Evolutionary conservation across 2,888 invertebrate species (phyloP).

Genomic region (Marronus borbonicus): DNA sequence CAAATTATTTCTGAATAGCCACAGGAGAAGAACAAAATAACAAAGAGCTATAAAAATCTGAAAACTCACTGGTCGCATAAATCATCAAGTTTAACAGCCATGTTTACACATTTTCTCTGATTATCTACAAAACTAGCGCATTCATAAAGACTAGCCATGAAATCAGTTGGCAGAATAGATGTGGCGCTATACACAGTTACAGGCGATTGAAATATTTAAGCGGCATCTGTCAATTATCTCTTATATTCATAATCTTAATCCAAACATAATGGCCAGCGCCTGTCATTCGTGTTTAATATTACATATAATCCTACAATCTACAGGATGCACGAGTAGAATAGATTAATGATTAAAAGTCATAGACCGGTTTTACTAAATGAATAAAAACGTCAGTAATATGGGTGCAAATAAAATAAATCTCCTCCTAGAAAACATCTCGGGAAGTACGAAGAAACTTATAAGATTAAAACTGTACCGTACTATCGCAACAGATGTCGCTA

Average conservation of each 20-base stretch:
- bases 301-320: constrained; percentile 9
- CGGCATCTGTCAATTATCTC: constrained; percentile 13
- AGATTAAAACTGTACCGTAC: no score
- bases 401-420: constrained; percentile 1
- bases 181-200: neutral
- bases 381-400: neutral
- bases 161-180: neutral
- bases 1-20: no score
- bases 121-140: no score
- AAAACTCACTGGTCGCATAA: no score
- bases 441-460: neutral
- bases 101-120: no score
- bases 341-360: constrained; percentile 3
- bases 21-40: no score
- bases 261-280: constrained; percentile 15
- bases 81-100: no score
- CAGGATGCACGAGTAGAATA: neutral
- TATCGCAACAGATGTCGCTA: no score
- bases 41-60: no score
- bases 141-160: neutral
- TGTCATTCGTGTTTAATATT: constrained; percentile 13
- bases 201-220: neutral
- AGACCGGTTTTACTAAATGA: neutral
- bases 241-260: constrained; percentile 11
- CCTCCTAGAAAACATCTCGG: neutral